A percentile compares a stretch with the other conserved stretches of the same genome.
Conservation (phyloP, 2,888 invertebrate species). For the Xylota sylvarum region DNA sequence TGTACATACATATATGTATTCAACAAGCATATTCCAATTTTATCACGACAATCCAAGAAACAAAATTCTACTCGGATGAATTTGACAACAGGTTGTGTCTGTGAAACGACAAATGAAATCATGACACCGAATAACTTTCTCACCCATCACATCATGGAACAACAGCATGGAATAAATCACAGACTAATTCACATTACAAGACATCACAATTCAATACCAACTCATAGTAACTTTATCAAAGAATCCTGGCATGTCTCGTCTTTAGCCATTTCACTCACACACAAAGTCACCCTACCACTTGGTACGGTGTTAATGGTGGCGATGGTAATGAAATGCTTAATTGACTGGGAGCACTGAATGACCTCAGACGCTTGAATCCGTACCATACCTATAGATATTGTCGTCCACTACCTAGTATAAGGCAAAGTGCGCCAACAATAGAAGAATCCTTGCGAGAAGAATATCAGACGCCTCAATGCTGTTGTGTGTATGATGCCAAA, state of each 20-base stretch:
- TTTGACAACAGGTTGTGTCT: not conserved
- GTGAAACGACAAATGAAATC: not conserved
- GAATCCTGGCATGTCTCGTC: conserved; percentile 47
- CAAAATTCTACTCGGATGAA: not conserved
- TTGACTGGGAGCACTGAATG: conserved; percentile 55
- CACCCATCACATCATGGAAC: conserved; percentile 14
- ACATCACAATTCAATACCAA: conserved; percentile 42
- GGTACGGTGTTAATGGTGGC: conserved; percentile 40
- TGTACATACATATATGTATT: no score
- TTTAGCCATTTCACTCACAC: conserved; percentile 24
- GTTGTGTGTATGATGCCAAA: conserved; percentile 23
- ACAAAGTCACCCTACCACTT: conserved; percentile 29
- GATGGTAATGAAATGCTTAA: conserved; percentile 72
- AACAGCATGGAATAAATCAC: conserved; percentile 33
- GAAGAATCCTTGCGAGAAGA: conserved; percentile 40
- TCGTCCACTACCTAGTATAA: conserved; percentile 45
- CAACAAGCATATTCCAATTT: no score
- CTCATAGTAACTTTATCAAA: conserved; percentile 41
- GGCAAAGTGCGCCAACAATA: conserved; percentile 39
- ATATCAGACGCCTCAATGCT: conserved; percentile 19
- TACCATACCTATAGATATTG: conserved; percentile 11
- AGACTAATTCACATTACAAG: conserved; percentile 43
- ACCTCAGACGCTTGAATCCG: conserved; percentile 54
- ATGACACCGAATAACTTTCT: not conserved
- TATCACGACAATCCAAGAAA: no score